Evolutionary conservation across 1,140 invertebrate species (phyloP), one percentile per base, ranked within the genome.

Genomic region (Brachionus rubens): DNA sequence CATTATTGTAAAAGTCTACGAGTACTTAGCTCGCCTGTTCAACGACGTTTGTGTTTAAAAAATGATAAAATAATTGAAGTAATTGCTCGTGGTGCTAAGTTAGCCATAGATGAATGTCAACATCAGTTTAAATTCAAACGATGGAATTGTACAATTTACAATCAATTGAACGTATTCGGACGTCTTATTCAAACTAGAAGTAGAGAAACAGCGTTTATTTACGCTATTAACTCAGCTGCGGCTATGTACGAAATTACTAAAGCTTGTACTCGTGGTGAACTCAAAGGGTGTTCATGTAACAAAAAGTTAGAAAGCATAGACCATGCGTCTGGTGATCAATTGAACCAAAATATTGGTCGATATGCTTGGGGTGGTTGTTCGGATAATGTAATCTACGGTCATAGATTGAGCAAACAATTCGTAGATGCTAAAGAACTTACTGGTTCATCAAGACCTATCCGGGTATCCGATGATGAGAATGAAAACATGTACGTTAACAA

Each of bases 361-460:
- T 89, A 87, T 88, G 89, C 88, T 80, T 89, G 88, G 89, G 88
- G 88, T 5, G 89, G 88, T 3, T 89, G 89, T 81, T 88, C 87
- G 76, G 89, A 90, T 46, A 54, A 75, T 47, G 48, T 75, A 36
- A 5, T 54, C 6, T 26, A 86, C 86, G 12, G 87, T 88, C 65
- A 81, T 80, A 54, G 40, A 21, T n/a, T 75, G 10, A 59, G 72
- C 21, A 54, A 43, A 41, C 36, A 43, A 28, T 75, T 75, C 28
- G 46, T 75, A 28, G 72, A 75, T 75, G 33, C 48, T 12, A 46
- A 75, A 47, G 72, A 75, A 26, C 41, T 62, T 79, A 83, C 21
- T 79, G 81, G 40, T 80, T 82, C 68, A 76, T 59, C 54, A 14
- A 78, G 78, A 79, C 54, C 77, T 76, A 78, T 26, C 28, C 77